Conservation (phyloP, 1,140 invertebrate species). For the Teleogryllus occipitalis region DNA sequence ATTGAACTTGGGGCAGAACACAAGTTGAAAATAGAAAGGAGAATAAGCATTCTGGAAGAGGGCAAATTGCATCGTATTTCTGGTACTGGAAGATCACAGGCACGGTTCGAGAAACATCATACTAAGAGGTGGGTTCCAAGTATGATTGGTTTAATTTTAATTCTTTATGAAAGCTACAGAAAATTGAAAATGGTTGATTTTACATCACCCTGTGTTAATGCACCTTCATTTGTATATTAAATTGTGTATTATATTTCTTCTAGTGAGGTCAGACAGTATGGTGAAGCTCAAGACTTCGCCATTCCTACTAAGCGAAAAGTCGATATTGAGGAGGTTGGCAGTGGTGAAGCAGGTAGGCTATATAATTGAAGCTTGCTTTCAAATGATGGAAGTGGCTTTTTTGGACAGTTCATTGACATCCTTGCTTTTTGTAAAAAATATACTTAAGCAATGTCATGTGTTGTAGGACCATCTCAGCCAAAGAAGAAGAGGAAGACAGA, state of each 20-base stretch:
- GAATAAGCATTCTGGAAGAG: constrained; percentile 72
- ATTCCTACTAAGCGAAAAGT: constrained; percentile 41
- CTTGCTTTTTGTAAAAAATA: background rate
- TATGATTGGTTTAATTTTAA: constrained; percentile 18
- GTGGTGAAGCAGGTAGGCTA: constrained; percentile 33
- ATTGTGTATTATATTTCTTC: constrained; percentile 23
- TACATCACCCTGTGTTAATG: background rate
- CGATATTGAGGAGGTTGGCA: constrained; percentile 33
- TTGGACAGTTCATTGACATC: constrained; percentile 15
- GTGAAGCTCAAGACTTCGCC: constrained; percentile 49
- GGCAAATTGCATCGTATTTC: constrained; percentile 74
- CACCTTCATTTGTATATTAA: background rate
- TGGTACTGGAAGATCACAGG: constrained; percentile 76
- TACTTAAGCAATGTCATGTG: background rate
- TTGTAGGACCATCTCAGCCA: constrained; percentile 23
- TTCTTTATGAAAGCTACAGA: background rate
- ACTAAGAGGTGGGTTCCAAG: constrained; percentile 50
- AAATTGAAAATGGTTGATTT: background rate
- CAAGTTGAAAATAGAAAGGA: constrained; percentile 74
- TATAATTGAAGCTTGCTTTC: constrained; percentile 20
- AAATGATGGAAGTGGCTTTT: constrained; percentile 4
- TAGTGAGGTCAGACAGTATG: constrained; percentile 59
- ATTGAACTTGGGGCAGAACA: constrained; percentile 79
- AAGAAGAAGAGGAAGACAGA: constrained; percentile 33
- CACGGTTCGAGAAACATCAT: constrained; percentile 87